Evolutionary conservation across 2,113 vertebrate species (phyloP), one percentile per base, ranked within the genome.

Genomic region (Equus przewalskii): DNA sequence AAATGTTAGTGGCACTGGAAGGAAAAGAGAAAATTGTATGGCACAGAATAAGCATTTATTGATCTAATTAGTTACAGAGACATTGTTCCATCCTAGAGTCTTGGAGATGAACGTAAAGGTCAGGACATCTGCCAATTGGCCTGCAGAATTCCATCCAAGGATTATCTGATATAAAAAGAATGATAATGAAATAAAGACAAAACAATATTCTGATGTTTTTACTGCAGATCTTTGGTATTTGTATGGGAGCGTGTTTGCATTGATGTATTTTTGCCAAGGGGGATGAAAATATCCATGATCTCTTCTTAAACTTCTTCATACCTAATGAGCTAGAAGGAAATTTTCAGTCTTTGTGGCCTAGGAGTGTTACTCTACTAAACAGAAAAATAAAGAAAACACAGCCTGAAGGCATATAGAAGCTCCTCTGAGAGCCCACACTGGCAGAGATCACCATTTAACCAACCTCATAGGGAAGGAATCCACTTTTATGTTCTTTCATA

Each of bases 281-380:
- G n/a, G 21, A 80, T 80, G 24, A 76, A 87, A 89, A 15, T 9
- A 65, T 65, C 14, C 24, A 33, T 36, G 28, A 95, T 54, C 36
- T 92, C 28, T 58, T 91, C 36, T 92, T 56, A 86, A n/a, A n/a
- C 13, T 60, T 89, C 36, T 84, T 93, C 21, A 58, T 89, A 60
- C 24, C 6, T 83, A 87, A 94, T 92, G 41, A 78, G 14, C 15
- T 41, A 82, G 33, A 79, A 46, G 91, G 51, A 86, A 33, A 86
- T 73, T 28, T 89, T 75, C 12, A 75, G 5, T 90, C 72, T 92
- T 89, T 89, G 24, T 87, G 28, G 10, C n/a, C 21, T 54, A 73
- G 3, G 10, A 80, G 21, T 89, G 67, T 70, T 69, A 81, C 5
- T 95, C 36, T 78, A 33, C 65, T 54, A 78, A 89, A 73, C 1